Evolutionary conservation across 2,797 vertebrate genomes (phyloP), one percentile per base, ranked within the genome.

Genomic region (Clarias laeviceps): DNA sequence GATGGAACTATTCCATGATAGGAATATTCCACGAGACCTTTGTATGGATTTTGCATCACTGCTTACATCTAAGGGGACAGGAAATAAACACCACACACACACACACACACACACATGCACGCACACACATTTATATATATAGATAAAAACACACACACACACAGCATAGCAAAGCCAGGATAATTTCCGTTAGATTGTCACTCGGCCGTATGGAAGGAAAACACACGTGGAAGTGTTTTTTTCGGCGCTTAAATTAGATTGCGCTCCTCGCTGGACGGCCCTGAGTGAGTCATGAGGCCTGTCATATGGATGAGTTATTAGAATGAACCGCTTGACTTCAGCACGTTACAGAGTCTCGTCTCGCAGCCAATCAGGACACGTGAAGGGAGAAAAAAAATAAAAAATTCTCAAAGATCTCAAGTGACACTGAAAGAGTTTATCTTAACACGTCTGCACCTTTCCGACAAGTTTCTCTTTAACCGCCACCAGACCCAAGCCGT

Each of bases 281-380:
- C 85, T 87, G 88, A 82, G 86, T 86, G 89, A 93, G 88, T 91
- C 91, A 89, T 88, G 86, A 86, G 87, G 82, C 81, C 50, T 87
- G 91, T 91, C 90, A 66, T 88, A 80, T 32, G 76, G 87, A 80
- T 85, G 82, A 88, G 87, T 91, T 89, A 88, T 83, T 80, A 86
- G 83, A 88, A 84, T 87, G 85, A 92, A 92, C 87, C 82, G 85
- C 85, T 88, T 90, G 90, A 90, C 85, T 90, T 66, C 59, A 56
- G 85, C 61, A 57, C 64, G 69, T 66, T 40, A 66, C 5, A 34
- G 73, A 59, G 62, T 45, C 5, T n/a, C n/a, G 62, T 50, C 12
- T 57, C 29, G 64, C 18, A 57, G 80, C 72, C 80, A 69, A 50
- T 78, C 62, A 24, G 84, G n/a, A 81, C 9, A 40, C 15, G 15